Percentiles rank a stretch among this genome's conserved stretches.
These are phyloP conservation scores for Manis pentadactyla DNA, from an alignment of 2,797 vertebrate species.

Conservation along the genomic window DNA sequence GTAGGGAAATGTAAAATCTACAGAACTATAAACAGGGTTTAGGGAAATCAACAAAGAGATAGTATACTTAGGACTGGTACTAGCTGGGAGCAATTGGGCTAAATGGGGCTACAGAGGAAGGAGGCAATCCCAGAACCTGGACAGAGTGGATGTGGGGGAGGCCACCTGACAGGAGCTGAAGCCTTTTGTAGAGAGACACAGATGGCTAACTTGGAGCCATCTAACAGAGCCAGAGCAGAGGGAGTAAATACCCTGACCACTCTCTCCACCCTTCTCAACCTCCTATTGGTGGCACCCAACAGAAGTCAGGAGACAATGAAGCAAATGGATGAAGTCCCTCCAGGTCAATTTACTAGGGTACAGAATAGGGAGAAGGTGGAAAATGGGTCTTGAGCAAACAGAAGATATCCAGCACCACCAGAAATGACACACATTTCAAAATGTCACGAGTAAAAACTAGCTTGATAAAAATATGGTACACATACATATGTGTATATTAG, in stretches of 20 bases:
- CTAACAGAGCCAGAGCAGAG: neutral
- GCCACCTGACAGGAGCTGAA: neutral
- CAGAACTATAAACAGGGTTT: neutral
- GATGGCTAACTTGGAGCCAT: neutral
- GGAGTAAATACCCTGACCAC: neutral
- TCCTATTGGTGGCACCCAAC: neutral
- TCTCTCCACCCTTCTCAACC: neutral
- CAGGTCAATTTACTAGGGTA: neutral
- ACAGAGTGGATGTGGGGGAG: neutral
- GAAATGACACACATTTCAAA: neutral
- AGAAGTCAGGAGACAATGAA: neutral
- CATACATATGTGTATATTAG: neutral
- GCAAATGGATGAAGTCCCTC: neutral
- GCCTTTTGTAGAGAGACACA: neutral
- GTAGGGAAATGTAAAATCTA: constrained; percentile 24
- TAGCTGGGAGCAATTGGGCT: neutral
- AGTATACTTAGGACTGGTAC: neutral
- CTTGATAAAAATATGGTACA: neutral
- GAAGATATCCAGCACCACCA: neutral
- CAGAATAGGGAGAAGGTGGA: neutral
- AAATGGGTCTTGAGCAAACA: neutral
- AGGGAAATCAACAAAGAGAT: neutral
- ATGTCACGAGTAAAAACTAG: neutral
- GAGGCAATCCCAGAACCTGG: neutral
- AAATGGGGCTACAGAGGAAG: neutral